phyloP scores from a whole-genome alignment of 2,888 invertebrate species.

The Tinea pellionella region DNA sequence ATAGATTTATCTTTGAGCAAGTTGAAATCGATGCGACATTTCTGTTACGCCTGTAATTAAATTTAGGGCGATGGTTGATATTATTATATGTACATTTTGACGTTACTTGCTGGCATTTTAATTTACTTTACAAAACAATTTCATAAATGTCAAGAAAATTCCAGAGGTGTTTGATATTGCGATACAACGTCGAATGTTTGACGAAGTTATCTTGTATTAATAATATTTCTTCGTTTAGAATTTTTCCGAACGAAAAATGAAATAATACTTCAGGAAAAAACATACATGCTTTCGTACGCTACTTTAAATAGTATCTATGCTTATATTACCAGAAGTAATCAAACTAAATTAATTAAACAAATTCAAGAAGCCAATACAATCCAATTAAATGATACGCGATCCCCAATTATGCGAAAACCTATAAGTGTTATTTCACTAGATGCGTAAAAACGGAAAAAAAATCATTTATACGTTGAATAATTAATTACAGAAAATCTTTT shows the following conservation, averaged over 20 bases:
- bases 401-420: not conserved
- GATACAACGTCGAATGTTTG: constrained; percentile 6
- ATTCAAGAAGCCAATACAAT: not conserved
- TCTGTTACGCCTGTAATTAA: constrained; percentile 8
- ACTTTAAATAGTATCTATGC: no score
- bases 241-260: not conserved
- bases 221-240: not conserved
- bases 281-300: not conserved
- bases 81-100: not conserved
- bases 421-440: not conserved
- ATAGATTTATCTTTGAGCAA: not conserved
- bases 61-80: constrained; percentile 10
- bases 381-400: not conserved
- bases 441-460: not conserved
- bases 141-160: constrained; percentile 13
- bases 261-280: not conserved
- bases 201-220: not conserved
- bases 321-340: not conserved
- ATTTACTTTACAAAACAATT: constrained; percentile 11
- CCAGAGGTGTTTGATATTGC: not conserved
- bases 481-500: no score
- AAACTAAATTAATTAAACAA: not conserved
- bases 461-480: no score
- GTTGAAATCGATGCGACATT: constrained; percentile 2
- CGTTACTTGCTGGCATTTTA: constrained; percentile 11